Percentiles rank a stretch among this genome's conserved stretches.
Conservation (phyloP, 2,888 invertebrate genomes). For the Mythimna vitellina region DNA sequence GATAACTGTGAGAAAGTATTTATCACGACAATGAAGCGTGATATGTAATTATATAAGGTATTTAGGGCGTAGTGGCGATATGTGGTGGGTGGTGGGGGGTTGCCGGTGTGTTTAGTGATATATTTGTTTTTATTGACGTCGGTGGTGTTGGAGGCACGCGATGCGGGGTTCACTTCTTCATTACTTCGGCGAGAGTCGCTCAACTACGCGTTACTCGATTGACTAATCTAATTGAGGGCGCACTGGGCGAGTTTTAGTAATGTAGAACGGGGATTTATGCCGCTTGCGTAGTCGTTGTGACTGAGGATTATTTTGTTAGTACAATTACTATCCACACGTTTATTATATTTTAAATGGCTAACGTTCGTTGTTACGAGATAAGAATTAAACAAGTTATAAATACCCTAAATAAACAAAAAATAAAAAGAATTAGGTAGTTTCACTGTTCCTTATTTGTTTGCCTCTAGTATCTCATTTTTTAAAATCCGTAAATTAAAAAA, state of each 20-base stretch:
- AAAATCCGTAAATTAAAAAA: background rate
- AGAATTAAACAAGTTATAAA: background rate
- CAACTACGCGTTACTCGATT: constrained; percentile 75
- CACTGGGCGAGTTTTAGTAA: constrained; percentile 65
- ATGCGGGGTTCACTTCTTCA: constrained; percentile 79
- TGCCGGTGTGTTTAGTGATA: constrained; percentile 76
- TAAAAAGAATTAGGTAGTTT: background rate
- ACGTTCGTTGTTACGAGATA: background rate
- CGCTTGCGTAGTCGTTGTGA: constrained; percentile 19
- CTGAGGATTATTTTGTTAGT: background rate
- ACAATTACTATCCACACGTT: background rate
- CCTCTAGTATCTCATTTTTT: background rate
- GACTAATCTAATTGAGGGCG: constrained; percentile 76
- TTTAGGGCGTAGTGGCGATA: constrained; percentile 83
- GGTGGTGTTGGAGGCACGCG: constrained; percentile 78
- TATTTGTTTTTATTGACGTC: constrained; percentile 86
- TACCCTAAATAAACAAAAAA: background rate
- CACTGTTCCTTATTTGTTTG: too few species aligned
- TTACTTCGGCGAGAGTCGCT: constrained; percentile 69
- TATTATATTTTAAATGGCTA: too few species aligned
- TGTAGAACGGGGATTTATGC: constrained; percentile 62
- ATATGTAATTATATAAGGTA: constrained; percentile 90
- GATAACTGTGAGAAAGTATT: constrained; percentile 91
- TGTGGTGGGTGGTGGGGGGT: constrained; percentile 70
- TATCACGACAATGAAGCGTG: constrained; percentile 90